Percentiles rank a stretch among this genome's conserved stretches.
Evolutionary conservation across 1,140 invertebrate species (phyloP).

Genomic region (Cotesia glomerata): DNA sequence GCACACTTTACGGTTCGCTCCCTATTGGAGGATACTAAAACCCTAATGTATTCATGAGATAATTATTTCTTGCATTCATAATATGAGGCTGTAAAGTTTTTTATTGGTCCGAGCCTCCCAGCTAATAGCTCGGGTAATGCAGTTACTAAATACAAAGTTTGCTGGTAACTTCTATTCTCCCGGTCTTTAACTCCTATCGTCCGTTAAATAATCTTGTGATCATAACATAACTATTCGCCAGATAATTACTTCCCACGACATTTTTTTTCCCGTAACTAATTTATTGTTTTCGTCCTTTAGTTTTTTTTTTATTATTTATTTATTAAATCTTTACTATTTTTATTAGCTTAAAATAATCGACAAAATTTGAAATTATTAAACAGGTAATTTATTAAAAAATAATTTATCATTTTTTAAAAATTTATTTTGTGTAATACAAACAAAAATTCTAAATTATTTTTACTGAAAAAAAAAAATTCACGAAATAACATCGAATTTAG

Average conservation of each 20-base stretch:
- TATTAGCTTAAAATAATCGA: no score
- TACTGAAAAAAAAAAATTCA: no score
- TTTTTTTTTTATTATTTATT: no score
- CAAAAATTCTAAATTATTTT: no score
- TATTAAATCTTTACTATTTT: no score
- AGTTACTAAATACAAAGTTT: conserved; percentile 15
- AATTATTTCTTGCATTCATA: conserved; percentile 62
- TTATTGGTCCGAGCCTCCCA: conserved; percentile 41
- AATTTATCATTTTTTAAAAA: no score
- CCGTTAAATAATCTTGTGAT: not conserved
- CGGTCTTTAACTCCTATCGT: not conserved
- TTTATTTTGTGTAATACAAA: no score
- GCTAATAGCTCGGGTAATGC: conserved; percentile 2
- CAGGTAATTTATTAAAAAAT: no score
- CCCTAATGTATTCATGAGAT: conserved; percentile 61
- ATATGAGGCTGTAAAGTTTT: conserved; percentile 50
- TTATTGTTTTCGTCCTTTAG: no score
- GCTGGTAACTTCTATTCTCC: not conserved
- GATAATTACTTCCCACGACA: not conserved
- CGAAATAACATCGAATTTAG: not conserved
- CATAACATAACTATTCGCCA: not conserved
- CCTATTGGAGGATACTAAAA: conserved; percentile 52
- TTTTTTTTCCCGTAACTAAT: not conserved
- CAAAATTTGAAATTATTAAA: no score
- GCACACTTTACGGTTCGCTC: conserved; percentile 42